phyloP scores from a whole-genome alignment of 2,797 vertebrate species.

The Zenarchopterus dispar region DNA sequence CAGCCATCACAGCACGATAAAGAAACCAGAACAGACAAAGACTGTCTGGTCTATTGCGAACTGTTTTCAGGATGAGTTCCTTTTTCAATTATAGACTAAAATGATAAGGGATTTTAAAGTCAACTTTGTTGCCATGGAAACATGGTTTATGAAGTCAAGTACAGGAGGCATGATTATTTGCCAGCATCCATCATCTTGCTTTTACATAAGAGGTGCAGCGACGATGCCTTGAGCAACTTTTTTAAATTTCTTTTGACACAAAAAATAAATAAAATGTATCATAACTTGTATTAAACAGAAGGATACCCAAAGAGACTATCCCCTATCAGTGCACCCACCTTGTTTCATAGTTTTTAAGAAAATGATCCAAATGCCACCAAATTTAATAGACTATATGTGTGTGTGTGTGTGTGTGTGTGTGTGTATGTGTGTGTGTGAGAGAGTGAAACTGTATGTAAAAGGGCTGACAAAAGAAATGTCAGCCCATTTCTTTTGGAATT shows the following conservation, averaged over 20 bases:
- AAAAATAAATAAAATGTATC: background rate
- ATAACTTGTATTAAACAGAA: background rate
- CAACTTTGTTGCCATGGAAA: slow-evolving; percentile 21
- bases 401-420: no score
- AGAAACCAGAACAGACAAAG: slow-evolving; percentile 69
- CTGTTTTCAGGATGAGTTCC: slow-evolving; percentile 42
- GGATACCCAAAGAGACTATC: no score
- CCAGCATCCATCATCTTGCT: slow-evolving; percentile 13
- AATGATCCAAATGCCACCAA: no score
- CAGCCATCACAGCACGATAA: slow-evolving; percentile 45
- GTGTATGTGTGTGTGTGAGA: no score
- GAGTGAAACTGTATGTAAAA: no score
- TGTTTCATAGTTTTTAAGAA: no score
- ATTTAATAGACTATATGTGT: no score
- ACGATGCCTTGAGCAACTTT: slow-evolving; percentile 9
- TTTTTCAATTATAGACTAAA: slow-evolving; percentile 47
- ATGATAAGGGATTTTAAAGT: slow-evolving; percentile 34
- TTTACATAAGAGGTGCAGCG: slow-evolving; percentile 13
- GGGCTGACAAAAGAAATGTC: no score
- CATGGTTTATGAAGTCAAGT: slow-evolving; percentile 36
- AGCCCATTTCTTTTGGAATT: no score
- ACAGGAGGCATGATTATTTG: slow-evolving; percentile 24
- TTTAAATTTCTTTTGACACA: background rate
- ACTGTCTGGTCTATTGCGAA: slow-evolving; percentile 46
- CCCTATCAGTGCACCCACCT: no score